Evolutionary conservation across 23 tunicate species (phyloP).

Genomic region (Styela clava): DNA sequence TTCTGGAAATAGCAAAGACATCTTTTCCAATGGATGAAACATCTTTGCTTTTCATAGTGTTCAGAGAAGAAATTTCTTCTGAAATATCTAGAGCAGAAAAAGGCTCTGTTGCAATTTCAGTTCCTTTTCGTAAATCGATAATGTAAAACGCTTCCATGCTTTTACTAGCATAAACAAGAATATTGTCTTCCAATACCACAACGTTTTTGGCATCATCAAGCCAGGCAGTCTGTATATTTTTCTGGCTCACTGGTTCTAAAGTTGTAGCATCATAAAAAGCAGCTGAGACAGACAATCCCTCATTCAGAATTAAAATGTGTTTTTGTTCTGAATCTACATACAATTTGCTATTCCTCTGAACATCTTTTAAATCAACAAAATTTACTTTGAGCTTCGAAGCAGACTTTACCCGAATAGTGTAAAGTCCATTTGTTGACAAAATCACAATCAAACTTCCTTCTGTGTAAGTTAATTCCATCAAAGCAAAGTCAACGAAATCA

Average conservation of each 20-base stretch:
- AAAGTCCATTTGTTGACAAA: slow-evolving; percentile 35
- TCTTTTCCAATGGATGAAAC: background rate
- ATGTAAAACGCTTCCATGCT: slow-evolving; percentile 11
- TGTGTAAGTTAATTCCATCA: slow-evolving; percentile 51
- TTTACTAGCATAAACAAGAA: slow-evolving; percentile 15
- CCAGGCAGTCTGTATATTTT: slow-evolving; percentile 13
- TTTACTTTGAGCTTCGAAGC: slow-evolving; percentile 2
- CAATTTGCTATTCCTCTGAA: background rate
- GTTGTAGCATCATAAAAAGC: slow-evolving; percentile 12
- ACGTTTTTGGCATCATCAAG: slow-evolving; percentile 3
- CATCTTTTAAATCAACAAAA: background rate
- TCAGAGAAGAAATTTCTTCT: background rate
- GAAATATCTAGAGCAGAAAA: slow-evolving; percentile 11
- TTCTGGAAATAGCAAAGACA: background rate
- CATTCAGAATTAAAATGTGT: background rate
- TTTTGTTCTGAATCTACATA: background rate
- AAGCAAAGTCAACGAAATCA: slow-evolving; percentile 31
- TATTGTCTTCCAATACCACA: slow-evolving; percentile 3
- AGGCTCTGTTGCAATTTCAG: background rate
- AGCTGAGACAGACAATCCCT: background rate
- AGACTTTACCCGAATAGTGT: background rate
- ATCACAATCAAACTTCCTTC: slow-evolving; percentile 55
- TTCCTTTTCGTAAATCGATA: slow-evolving; percentile 12
- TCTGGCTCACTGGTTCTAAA: background rate
- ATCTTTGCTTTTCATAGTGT: background rate